These are phyloP conservation scores for Helicolenus hilgendorfi DNA, from an alignment of 2,797 vertebrate genomes.

Conservation along the genomic window DNA sequence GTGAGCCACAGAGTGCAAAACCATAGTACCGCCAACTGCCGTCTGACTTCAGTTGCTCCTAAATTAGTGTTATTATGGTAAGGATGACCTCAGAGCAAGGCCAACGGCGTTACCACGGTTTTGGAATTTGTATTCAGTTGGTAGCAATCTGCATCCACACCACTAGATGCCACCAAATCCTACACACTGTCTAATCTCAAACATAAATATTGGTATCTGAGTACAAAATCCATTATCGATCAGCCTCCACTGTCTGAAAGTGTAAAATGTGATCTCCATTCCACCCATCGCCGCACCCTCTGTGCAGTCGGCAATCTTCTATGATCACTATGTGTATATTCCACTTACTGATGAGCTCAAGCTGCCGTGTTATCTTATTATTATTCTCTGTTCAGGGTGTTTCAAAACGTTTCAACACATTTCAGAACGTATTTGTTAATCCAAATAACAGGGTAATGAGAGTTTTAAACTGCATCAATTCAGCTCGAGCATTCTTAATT, in stretches of 20 bases:
- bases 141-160: neutral
- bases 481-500: constrained; percentile 86
- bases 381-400: constrained; percentile 30
- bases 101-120: no score
- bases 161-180: neutral
- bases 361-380: constrained; percentile 41
- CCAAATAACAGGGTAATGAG: constrained; percentile 82
- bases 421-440: constrained; percentile 79
- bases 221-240: neutral
- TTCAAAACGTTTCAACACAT: constrained; percentile 46
- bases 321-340: constrained; percentile 4
- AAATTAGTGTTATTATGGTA: neutral
- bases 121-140: no score
- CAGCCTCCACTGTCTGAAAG: neutral
- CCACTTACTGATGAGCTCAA: constrained; percentile 36
- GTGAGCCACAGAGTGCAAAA: neutral
- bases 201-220: neutral
- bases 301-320: neutral
- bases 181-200: neutral
- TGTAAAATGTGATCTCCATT: neutral
- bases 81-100: neutral
- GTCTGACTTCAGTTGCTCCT: neutral
- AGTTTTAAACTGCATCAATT: constrained; percentile 83
- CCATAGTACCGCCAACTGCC: neutral
- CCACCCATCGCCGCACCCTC: no score